Evolutionary conservation across 2,797 vertebrate genomes (phyloP).

Genomic region (Darevskia mixta): DNA sequence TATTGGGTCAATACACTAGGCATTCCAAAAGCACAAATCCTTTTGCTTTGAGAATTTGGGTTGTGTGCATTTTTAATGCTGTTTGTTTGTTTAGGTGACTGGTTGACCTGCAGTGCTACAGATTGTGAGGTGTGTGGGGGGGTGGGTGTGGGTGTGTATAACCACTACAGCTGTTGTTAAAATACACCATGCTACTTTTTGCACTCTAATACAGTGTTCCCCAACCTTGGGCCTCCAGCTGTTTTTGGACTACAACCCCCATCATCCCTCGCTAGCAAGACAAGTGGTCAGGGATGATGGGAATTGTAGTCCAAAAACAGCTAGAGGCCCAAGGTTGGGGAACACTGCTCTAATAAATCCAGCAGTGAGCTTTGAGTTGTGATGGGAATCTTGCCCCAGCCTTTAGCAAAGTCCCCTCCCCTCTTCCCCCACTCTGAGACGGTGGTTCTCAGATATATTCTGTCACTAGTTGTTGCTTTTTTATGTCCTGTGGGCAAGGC

Average conservation of each 20-base stretch:
- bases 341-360: no score
- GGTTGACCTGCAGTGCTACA: background rate
- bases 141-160: no score
- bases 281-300: no score
- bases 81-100: background rate
- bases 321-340: no score
- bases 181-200: background rate
- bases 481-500: background rate
- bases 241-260: no score
- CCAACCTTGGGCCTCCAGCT: no score
- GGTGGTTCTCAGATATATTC: background rate
- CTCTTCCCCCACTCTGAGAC: background rate
- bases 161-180: background rate
- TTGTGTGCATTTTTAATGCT: no score
- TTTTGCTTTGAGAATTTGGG: background rate
- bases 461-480: background rate
- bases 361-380: background rate
- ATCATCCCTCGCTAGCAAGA: no score
- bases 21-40: background rate
- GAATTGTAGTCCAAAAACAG: no score
- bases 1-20: background rate
- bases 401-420: background rate
- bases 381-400: background rate
- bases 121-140: no score
- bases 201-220: background rate